Evolutionary conservation across 2,888 invertebrate species (phyloP), one percentile per base, ranked within the genome.

Genomic region (Xanthorhoe designata): DNA sequence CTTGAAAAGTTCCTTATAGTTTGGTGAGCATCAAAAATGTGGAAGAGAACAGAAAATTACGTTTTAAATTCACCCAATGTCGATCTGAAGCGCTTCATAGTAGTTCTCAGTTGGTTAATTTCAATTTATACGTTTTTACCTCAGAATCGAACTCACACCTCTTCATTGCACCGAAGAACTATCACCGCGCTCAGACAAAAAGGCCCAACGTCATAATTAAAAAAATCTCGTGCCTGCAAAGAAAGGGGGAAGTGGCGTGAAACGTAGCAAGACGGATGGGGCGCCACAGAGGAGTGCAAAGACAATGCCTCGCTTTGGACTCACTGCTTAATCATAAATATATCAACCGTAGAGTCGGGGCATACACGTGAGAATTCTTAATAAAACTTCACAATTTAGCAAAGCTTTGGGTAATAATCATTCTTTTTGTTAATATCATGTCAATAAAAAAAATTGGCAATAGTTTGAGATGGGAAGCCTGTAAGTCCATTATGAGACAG

Each of bases 181-280:
- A 52, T 64, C 72, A 45, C 76, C 70, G 70, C 61, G 54, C 71
- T 76, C 80, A 91, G 91, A 92, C 89, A 93, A 91, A 92, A 93
- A 92, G 87, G 88, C 88, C 80, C 88, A 93, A 93, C 90, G 87
- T 93, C 90, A 93, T 93, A 93, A 93, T 93, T 93, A 93, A 93
- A 93, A 93, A 93, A 92, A 93, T 90, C 91, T 91, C 92, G 90
- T 89, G 89, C 90, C 88, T 86, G 86, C 87, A 91, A 89, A 92
- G 91, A 91, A 90, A 90, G 87, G 91, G 91, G 90, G 91, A 87
- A 91, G 88, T 88, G 89, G 88, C 84, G 92, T 88, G 87, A 88
- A 88, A 61, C 45, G 19, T 24, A 86, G 89, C 85, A 90, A 90
- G 91, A 90, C 90, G 91, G 91, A 90, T 88, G 90, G 90, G 89